Evolutionary conservation across 2,797 vertebrate genomes (phyloP).

Genomic region (Gastrophryne carolinensis): DNA sequence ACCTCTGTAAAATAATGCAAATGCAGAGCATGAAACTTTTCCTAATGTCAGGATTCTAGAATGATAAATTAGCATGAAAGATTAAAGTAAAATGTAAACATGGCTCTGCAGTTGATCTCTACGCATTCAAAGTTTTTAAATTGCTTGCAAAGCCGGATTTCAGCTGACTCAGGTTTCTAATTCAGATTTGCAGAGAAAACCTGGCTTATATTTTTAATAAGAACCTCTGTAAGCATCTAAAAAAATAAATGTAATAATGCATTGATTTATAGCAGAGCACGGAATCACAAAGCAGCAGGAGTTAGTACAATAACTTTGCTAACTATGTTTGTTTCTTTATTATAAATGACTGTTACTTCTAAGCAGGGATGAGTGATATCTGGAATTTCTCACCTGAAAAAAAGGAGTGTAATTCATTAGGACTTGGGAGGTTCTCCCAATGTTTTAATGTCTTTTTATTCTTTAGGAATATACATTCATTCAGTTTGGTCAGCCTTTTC

Average conservation of each 20-base stretch:
- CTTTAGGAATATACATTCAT: no score
- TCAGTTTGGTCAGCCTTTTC: no score
- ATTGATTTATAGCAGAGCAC: constrained; percentile 32
- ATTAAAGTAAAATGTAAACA: constrained; percentile 21
- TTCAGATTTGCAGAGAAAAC: constrained; percentile 32
- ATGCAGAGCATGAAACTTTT: neutral
- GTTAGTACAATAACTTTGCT: constrained; percentile 4
- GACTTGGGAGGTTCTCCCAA: no score
- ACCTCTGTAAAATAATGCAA: neutral
- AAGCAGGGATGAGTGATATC: no score
- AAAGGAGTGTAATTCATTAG: no score
- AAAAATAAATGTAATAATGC: constrained; percentile 38
- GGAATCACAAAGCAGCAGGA: constrained; percentile 19
- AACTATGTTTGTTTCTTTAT: constrained; percentile 5
- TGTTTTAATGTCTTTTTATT: no score
- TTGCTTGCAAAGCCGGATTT: constrained; percentile 35
- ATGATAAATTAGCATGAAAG: constrained; percentile 12
- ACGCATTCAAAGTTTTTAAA: constrained; percentile 23
- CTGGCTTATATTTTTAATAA: constrained; percentile 33
- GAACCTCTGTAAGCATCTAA: constrained; percentile 27
- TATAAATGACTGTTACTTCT: no score
- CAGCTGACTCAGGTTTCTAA: constrained; percentile 23
- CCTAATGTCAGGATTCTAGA: neutral
- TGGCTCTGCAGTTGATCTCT: constrained; percentile 15
- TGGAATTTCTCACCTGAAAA: no score